Conservation (phyloP, 1,140 invertebrate genomes). For the Atta colombica region DNA sequence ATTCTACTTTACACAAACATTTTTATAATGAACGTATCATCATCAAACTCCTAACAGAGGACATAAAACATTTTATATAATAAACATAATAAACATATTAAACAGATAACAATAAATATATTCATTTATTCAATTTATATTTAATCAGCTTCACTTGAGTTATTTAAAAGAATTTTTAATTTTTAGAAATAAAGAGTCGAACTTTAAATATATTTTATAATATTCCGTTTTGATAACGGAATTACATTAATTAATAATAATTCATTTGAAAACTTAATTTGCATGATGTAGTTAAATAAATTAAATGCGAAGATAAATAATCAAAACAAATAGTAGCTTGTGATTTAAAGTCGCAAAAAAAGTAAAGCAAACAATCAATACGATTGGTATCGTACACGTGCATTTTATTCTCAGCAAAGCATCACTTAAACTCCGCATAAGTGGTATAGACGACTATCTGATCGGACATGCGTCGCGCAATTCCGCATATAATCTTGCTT, state of each 20-base stretch:
- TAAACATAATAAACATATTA: no score
- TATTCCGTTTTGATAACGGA: background rate
- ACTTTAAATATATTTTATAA: background rate
- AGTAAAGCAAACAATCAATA: slow-evolving; percentile 20
- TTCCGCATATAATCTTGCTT: slow-evolving; percentile 39
- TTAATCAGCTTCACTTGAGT: background rate
- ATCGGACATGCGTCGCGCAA: slow-evolving; percentile 66
- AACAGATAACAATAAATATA: no score
- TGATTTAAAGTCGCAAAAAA: slow-evolving; percentile 4
- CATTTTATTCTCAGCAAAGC: slow-evolving; percentile 37
- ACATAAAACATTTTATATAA: background rate
- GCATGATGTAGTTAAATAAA: background rate
- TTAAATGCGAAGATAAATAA: background rate
- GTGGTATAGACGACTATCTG: slow-evolving; percentile 65
- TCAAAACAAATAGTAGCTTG: background rate
- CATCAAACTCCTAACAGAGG: background rate
- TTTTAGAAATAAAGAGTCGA: background rate
- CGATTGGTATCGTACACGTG: background rate
- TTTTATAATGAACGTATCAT: background rate
- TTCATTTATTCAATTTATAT: background rate
- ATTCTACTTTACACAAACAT: background rate
- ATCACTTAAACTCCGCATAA: slow-evolving; percentile 10
- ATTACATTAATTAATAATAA: background rate
- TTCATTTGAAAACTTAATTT: background rate
- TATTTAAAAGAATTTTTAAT: slow-evolving; percentile 9